Evolutionary conservation across 30 jellyfish, hydroid and myxozoan species (phyloP).

Genomic region (Morbakka virulenta): DNA sequence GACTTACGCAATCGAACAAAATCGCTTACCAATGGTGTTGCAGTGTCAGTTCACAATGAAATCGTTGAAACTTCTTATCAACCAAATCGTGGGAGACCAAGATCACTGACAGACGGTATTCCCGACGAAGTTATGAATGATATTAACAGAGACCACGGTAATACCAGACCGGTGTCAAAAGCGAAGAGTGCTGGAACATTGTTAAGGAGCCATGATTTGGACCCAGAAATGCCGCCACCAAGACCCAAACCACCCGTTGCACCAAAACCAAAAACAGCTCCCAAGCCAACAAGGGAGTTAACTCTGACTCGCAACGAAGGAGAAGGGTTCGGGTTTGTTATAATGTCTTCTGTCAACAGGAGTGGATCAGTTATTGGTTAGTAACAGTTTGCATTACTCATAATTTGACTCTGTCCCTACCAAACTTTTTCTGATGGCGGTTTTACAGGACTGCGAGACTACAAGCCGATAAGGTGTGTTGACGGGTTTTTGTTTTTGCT

Average conservation of each 20-base stretch:
- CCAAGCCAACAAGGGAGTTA: conserved; percentile 63
- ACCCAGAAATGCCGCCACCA: conserved; percentile 19
- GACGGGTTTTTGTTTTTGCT: no score
- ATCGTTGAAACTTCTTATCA: conserved; percentile 1
- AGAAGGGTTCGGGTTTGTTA: conserved; percentile 99
- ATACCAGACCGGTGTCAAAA: not conserved
- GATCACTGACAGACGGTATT: conserved; percentile 66
- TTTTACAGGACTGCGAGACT: no score
- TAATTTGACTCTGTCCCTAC: no score
- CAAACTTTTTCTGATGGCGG: no score
- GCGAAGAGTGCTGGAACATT: conserved; percentile 70
- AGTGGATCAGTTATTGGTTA: conserved; percentile 94
- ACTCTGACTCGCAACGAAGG: conserved; percentile 60
- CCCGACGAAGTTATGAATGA: conserved; percentile 56
- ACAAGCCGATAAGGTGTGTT: not conserved
- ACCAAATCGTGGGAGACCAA: conserved; percentile 57
- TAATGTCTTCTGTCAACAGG: conserved; percentile 78
- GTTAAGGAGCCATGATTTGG: conserved; percentile 50
- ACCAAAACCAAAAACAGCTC: conserved; percentile 67
- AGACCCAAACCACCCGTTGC: conserved; percentile 88
- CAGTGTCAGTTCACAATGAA: not conserved
- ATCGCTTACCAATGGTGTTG: conserved; percentile 12
- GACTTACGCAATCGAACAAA: not conserved
- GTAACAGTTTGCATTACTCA: no score
- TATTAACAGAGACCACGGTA: conserved; percentile 12